phyloP scores from a whole-genome alignment of 2,113 vertebrate genomes.

The Dolichotis patagonum region DNA sequence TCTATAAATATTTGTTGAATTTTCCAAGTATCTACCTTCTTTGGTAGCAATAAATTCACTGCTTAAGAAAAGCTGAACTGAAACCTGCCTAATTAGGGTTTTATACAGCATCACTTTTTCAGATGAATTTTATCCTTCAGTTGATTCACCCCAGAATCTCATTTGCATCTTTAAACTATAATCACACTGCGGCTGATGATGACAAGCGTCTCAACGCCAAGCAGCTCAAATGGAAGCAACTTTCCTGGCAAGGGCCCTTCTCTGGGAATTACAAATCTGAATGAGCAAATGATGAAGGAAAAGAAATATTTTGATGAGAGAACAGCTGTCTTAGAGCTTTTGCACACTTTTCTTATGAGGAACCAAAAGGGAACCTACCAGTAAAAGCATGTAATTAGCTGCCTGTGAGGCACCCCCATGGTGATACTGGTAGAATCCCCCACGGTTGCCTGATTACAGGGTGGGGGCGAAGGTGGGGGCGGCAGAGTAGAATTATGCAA shows the following conservation, averaged over 20 bases:
- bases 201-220: slow-evolving; percentile 64
- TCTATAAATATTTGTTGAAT: slow-evolving; percentile 39
- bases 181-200: slow-evolving; percentile 58
- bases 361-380: not conserved
- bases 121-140: slow-evolving; percentile 58
- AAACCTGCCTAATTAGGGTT: slow-evolving; percentile 55
- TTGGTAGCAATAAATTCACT: slow-evolving; percentile 31
- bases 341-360: slow-evolving; percentile 1
- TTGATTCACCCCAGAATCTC: slow-evolving; percentile 57
- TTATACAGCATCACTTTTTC: slow-evolving; percentile 57
- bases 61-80: slow-evolving; percentile 41
- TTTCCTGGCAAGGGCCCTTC: slow-evolving; percentile 61
- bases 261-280: slow-evolving; percentile 65
- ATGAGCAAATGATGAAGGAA: slow-evolving; percentile 45
- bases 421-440: not conserved
- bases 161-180: slow-evolving; percentile 75
- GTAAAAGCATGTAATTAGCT: not conserved
- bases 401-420: not conserved
- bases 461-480: no score
- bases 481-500: not conserved
- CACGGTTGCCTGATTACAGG: not conserved
- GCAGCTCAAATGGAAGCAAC: slow-evolving; percentile 51
- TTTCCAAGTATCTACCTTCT: not conserved
- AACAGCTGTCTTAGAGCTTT: slow-evolving; percentile 41
- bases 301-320: slow-evolving; percentile 33